Base-by-base conservation (phyloP, 1,140 invertebrate species). In the Hyphantria cunea region DNA sequence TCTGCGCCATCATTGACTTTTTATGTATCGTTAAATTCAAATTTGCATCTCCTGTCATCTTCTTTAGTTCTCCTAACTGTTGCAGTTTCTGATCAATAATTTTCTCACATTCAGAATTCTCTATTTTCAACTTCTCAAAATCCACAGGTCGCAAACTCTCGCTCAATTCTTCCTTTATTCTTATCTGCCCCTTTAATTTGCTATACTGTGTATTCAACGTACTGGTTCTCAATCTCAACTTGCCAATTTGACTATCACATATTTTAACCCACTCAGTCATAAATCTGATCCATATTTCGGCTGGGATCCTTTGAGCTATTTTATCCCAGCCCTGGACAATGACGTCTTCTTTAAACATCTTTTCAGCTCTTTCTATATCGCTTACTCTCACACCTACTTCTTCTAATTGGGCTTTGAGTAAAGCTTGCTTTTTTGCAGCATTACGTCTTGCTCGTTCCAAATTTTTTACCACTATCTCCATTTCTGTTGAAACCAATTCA, bases 111-210 rank as follows among this genome's bases (percentile, higher is more conserved):
- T 91, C 83, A 10, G 86, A 60, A 68, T 92, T 93, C 64, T 92
- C 91, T n/a, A 93, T 93, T 41, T 84, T 82, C 5, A 93, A 64
- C 72, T 93, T 91, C 44, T 93, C 85, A 66, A 93, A 93, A 58
- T 93, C 93, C 8, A 93, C 85, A 0, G 87, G 75, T 61, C 88
- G 72, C 13, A 93, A 62, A 61, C 74, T 83, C 59, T 92, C 90
- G 11, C 90, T 92, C 3, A 92, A 48, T 71, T 92, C 90, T 33
- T 84, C 74, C 51, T 91, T 91, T 3, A 91, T 74, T 33, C 74
- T 71, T 32, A 93, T 83, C 50, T 92, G 89, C 0, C 82, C 74
- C 67, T 87, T 92, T 0, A 91, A 62, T 70, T 92, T 91, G 31
- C 72, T 79, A 61, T 91, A 89, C 52, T 91, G 83, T 3, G 81